Percentiles rank a stretch among this genome's conserved stretches.
These are phyloP conservation scores for Pollachius pollachius DNA, from an alignment of 2,113 vertebrate genomes.

Conservation along the genomic window DNA sequence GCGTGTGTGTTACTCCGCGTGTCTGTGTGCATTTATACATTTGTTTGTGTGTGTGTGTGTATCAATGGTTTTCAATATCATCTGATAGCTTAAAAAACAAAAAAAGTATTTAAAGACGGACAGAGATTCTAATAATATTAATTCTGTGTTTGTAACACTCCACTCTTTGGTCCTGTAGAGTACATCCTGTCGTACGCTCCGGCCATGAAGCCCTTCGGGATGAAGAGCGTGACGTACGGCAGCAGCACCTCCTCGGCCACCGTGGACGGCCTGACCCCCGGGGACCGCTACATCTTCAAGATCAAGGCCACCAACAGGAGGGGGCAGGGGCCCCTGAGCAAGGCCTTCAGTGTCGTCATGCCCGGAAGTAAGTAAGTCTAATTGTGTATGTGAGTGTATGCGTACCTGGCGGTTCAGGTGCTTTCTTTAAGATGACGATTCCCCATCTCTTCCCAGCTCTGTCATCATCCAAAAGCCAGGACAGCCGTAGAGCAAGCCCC, in stretches of 20 bases:
- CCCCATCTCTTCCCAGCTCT: slow-evolving; percentile 58
- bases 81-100: background rate
- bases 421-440: slow-evolving; percentile 21
- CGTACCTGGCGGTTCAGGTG: background rate
- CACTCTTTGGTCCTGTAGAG: slow-evolving; percentile 82
- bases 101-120: background rate
- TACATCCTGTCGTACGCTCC: slow-evolving; percentile 97
- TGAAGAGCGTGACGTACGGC: slow-evolving; percentile 87
- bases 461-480: slow-evolving; percentile 50
- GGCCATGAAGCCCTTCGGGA: slow-evolving; percentile 95
- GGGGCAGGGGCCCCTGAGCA: slow-evolving; percentile 92
- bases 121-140: background rate
- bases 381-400: background rate
- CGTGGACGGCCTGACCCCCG: slow-evolving; percentile 88
- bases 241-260: slow-evolving; percentile 84
- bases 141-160: too few relatives aligned
- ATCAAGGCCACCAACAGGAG: slow-evolving; percentile 92
- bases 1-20: too few relatives aligned
- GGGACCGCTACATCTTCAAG: slow-evolving; percentile 97
- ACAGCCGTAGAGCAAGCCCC: slow-evolving; percentile 52
- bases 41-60: too few relatives aligned
- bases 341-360: slow-evolving; percentile 86
- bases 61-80: background rate
- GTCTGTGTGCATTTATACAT: too few relatives aligned
- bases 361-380: slow-evolving; percentile 81